These are phyloP conservation scores for Lacanobia oleracea DNA, from an alignment of 2,888 invertebrate species.

Conservation along the genomic window DNA sequence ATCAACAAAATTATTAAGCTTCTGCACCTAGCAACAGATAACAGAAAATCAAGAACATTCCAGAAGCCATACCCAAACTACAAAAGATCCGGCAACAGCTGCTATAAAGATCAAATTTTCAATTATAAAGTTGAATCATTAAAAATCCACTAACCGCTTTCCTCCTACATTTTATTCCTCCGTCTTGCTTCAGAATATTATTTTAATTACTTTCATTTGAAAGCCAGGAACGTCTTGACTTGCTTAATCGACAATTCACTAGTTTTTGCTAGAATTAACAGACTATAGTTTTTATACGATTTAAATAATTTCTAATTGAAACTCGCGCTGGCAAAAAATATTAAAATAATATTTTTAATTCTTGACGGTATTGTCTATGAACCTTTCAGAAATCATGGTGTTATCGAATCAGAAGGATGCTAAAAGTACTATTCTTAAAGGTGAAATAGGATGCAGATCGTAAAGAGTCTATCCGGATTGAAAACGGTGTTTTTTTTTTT, in stretches of 20 bases:
- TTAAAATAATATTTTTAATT: too few species aligned
- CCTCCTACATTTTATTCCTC: constrained; percentile 27
- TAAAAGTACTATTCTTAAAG: too few species aligned
- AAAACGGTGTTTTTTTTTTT: too few species aligned
- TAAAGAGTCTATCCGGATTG: too few species aligned
- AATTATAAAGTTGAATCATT: constrained; percentile 52
- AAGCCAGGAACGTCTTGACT: constrained; percentile 26
- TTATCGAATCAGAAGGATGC: too few species aligned
- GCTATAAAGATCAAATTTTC: constrained; percentile 35
- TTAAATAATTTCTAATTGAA: neutral
- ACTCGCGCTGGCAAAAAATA: neutral
- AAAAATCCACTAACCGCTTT: constrained; percentile 37
- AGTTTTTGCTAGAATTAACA: constrained; percentile 2
- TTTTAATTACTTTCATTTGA: constrained; percentile 47
- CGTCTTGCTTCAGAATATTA: constrained; percentile 33
- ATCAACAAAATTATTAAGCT: too few species aligned
- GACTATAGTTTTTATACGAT: neutral
- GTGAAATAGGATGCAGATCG: too few species aligned
- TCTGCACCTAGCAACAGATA: neutral
- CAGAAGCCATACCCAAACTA: neutral
- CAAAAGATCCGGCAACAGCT: constrained; percentile 21
- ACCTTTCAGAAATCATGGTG: too few species aligned
- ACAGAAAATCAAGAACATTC: neutral
- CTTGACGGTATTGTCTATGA: too few species aligned
- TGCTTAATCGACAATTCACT: constrained; percentile 26